Evolutionary conservation across 1,140 invertebrate species (phyloP), one percentile per base, ranked within the genome.

Genomic region (Sycophila sp.): DNA sequence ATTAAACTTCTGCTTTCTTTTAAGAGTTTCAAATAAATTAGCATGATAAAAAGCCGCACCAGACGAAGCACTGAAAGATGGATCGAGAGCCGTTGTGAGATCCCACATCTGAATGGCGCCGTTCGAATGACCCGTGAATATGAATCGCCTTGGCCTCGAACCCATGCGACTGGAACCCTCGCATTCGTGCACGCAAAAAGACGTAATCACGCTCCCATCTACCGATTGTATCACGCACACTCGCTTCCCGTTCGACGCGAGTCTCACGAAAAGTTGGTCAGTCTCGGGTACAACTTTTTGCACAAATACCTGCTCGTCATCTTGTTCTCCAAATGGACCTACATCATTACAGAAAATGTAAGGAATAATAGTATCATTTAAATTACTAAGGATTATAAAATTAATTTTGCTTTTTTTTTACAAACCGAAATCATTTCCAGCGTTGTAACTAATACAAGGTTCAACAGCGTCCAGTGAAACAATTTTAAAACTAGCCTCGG

Each of bases 81-180:
- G 89, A 84, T 98, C 96, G 19, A 99, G 86, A 51, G 96, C 97
- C 10, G 96, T 98, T 3, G 96, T 98, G 34, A 99, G 88, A 87
- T 99, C 97, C 97, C 97, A 99, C 94, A 99, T 97, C 88, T 98
- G 97, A 76, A 98, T 94, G 58, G 94, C 93, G 53, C 98, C 97
- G 81, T 96, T 98, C 17, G 92, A 91, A 83, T 99, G 97, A 5
- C 97, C 98, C 17, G 97, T 98, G 75, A 99, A 94, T 76, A 99
- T 93, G 78, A 98, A 96, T 69, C 97, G 82, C 11, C 96, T 87
- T 1, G 96, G 96, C 64, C 96, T 88, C 13, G 96, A 95, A 2
- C 95, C 95, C 93, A 97, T 96, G 36, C 96, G 88, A 80, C 91
- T 93, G 0, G 95, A 96, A 0, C 96, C 96, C 87, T 99, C 97